phyloP scores from a whole-genome alignment of 2,797 vertebrate genomes.

The Amblyraja radiata region DNA sequence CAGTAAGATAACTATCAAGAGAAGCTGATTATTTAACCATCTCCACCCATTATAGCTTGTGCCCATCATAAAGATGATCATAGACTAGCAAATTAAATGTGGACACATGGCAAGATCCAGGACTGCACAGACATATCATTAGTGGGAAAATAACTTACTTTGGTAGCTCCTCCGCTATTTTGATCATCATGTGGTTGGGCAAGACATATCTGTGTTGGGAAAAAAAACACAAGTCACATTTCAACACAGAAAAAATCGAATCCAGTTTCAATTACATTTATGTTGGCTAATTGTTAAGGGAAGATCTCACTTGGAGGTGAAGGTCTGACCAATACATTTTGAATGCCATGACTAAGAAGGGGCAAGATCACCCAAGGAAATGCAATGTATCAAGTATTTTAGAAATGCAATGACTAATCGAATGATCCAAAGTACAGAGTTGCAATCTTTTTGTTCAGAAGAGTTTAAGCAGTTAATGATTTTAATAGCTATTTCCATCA shows the following conservation, averaged over 20 bases:
- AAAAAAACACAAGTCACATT: not conserved
- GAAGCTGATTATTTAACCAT: not conserved
- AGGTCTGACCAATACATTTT: not conserved
- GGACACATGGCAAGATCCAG: not conserved
- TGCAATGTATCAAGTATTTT: not conserved
- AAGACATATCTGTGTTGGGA: conserved; percentile 71
- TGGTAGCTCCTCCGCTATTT: conserved; percentile 86
- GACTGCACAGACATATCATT: not conserved
- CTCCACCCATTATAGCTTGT: not conserved
- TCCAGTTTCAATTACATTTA: not conserved
- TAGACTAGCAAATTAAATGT: not conserved
- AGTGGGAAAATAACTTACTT: conserved; percentile 66
- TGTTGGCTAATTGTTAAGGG: not conserved
- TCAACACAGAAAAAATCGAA: not conserved
- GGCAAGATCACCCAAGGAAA: not conserved
- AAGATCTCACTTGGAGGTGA: not conserved
- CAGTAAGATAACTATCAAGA: not conserved
- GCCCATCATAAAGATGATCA: not conserved
- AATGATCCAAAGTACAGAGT: not conserved
- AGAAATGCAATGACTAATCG: not conserved
- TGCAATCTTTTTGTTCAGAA: not conserved
- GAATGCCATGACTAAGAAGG: not conserved
- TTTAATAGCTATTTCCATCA: not conserved
- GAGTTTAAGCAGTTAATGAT: not conserved
- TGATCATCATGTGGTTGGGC: conserved; percentile 91